These are phyloP conservation scores for Metaphire vulgaris DNA, from an alignment of 1,140 invertebrate species.

Conservation along the genomic window DNA sequence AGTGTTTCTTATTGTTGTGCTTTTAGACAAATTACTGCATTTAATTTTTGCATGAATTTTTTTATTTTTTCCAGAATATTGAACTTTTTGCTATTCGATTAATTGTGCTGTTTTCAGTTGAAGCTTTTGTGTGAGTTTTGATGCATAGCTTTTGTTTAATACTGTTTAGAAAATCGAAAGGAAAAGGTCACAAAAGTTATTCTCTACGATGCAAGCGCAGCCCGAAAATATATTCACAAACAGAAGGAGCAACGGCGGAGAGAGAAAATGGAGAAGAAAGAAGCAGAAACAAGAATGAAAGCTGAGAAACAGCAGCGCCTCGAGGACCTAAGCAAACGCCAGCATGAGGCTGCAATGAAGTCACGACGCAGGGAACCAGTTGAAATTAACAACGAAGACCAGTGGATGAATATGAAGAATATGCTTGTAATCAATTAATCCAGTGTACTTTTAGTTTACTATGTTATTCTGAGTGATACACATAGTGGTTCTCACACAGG, in stretches of 20 bases:
- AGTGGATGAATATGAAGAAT: no score
- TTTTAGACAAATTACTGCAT: not conserved
- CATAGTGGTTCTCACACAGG: no score
- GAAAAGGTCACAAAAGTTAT: not conserved
- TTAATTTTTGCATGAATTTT: not conserved
- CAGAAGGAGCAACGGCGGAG: not conserved
- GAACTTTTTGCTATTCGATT: no score
- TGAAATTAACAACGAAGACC: no score
- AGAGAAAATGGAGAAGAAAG: not conserved
- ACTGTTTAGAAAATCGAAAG: not conserved
- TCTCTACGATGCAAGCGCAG: not conserved
- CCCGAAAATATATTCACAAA: not conserved
- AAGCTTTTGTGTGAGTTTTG: not conserved
- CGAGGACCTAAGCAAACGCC: not conserved
- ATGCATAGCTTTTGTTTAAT: not conserved
- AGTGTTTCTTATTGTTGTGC: not conserved
- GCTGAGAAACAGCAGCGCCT: not conserved
- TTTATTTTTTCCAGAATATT: not conserved
- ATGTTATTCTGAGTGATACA: no score
- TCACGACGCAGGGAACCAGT: not conserved
- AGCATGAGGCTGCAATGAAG: not conserved
- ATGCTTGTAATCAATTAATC: no score
- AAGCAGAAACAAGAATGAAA: not conserved
- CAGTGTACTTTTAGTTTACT: no score
- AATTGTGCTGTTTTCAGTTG: not conserved